Conservation (phyloP, 1,140 invertebrate genomes). For the Pissodes strobi region DNA sequence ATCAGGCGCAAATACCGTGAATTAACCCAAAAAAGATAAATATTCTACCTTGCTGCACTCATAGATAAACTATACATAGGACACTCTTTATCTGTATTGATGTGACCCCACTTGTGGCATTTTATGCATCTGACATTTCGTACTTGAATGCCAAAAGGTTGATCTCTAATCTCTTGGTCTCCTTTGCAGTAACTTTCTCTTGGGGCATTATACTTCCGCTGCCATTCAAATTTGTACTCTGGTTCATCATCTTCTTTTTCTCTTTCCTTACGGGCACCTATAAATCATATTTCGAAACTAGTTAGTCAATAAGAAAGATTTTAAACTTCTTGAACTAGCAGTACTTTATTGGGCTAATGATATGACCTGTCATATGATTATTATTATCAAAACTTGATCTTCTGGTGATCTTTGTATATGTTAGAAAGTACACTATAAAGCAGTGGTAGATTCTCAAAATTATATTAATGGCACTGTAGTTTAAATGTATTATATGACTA, state of each 20-base stretch:
- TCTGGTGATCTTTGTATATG: too few species aligned
- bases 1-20: too few species aligned
- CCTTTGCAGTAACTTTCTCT: slow-evolving; percentile 96
- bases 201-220: slow-evolving; percentile 97
- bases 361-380: too few species aligned
- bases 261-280: slow-evolving; percentile 77
- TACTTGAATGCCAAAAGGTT: slow-evolving; percentile 98
- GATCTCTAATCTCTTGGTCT: slow-evolving; percentile 94
- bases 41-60: slow-evolving; percentile 61
- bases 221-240: slow-evolving; percentile 99
- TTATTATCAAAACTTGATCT: too few species aligned
- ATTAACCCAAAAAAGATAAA: background rate
- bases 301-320: background rate
- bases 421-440: too few species aligned
- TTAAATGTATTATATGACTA: too few species aligned
- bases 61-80: slow-evolving; percentile 87
- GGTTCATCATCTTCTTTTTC: slow-evolving; percentile 93
- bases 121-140: slow-evolving; percentile 97
- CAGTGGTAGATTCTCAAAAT: too few species aligned
- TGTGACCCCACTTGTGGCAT: slow-evolving; percentile 99
- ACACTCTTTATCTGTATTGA: slow-evolving; percentile 97
- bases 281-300: background rate
- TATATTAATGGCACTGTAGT: too few species aligned
- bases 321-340: too few species aligned
- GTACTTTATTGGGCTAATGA: too few species aligned